A percentile compares a stretch with the other conserved stretches of the same genome.
These are phyloP conservation scores for Acheta domesticus DNA, from an alignment of 2,888 invertebrate species.

Conservation along the genomic window DNA sequence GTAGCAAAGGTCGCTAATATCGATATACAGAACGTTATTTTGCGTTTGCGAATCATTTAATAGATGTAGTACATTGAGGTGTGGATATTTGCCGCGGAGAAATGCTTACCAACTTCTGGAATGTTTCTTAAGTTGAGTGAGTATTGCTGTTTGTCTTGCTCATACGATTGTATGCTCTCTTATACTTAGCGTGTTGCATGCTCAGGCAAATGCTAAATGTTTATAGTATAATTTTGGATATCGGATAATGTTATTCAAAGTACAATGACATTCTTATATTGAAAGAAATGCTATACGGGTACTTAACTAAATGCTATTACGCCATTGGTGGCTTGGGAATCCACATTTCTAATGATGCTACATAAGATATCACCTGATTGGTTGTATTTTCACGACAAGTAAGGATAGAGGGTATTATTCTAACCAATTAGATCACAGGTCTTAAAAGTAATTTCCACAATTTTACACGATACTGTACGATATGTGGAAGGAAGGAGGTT, in stretches of 20 bases:
- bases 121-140: constrained; percentile 1
- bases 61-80: background rate
- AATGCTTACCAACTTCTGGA: constrained; percentile 6
- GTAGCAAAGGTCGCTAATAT: background rate
- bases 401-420: constrained; percentile 51
- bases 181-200: too few relatives aligned
- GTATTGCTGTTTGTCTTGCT: background rate
- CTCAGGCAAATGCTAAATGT: too few relatives aligned
- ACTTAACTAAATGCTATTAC: constrained; percentile 37
- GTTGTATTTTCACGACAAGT: constrained; percentile 50
- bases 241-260: background rate
- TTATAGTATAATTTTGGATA: background rate
- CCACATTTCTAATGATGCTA: constrained; percentile 48
- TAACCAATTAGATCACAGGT: constrained; percentile 52
- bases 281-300: constrained; percentile 36
- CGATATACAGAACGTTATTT: background rate
- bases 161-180: background rate
- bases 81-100: background rate
- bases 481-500: constrained; percentile 37
- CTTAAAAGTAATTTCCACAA: constrained; percentile 42
- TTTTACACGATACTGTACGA: constrained; percentile 42
- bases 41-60: background rate
- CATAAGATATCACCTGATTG: constrained; percentile 43
- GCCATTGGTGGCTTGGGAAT: constrained; percentile 49
- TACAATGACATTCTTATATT: constrained; percentile 18